These are phyloP conservation scores for Drosophila mayaguana DNA, from an alignment of 2,888 invertebrate species.

Conservation along the genomic window DNA sequence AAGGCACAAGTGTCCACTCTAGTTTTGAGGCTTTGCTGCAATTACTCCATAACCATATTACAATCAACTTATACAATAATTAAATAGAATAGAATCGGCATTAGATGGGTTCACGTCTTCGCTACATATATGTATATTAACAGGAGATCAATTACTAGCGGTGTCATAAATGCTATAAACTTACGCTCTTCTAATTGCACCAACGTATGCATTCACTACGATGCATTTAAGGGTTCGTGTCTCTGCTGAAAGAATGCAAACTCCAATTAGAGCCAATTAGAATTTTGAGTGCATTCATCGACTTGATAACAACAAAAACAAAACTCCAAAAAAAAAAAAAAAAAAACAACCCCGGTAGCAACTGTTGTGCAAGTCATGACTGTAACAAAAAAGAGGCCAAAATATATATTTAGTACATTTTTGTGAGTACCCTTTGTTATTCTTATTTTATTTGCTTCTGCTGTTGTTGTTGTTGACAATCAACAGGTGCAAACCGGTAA, in stretches of 20 bases:
- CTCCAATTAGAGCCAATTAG: slow-evolving; percentile 16
- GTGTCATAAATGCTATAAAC: background rate
- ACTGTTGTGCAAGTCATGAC: slow-evolving; percentile 38
- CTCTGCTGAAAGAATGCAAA: background rate
- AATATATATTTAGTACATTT: slow-evolving; percentile 15
- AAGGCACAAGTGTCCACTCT: too few relatives aligned
- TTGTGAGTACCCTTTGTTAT: slow-evolving; percentile 5
- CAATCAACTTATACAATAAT: background rate
- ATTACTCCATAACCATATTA: too few relatives aligned
- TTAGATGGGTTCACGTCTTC: background rate
- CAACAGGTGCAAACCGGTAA: slow-evolving; percentile 48
- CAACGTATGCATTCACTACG: background rate
- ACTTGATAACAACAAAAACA: background rate
- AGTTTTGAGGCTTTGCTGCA: too few relatives aligned
- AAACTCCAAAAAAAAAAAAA: too few relatives aligned
- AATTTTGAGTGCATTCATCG: slow-evolving; percentile 5
- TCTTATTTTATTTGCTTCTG: background rate
- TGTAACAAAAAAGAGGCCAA: slow-evolving; percentile 18
- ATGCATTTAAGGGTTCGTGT: background rate
- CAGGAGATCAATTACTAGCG: slow-evolving; percentile 9
- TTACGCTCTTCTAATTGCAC: background rate
- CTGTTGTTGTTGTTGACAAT: slow-evolving; percentile 12
- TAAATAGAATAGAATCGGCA: background rate
- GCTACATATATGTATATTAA: background rate
- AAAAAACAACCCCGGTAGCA: slow-evolving; percentile 21